Evolutionary conservation across 2,797 vertebrate genomes (phyloP), one percentile per base, ranked within the genome.

Genomic region (Echeneis naucrates): DNA sequence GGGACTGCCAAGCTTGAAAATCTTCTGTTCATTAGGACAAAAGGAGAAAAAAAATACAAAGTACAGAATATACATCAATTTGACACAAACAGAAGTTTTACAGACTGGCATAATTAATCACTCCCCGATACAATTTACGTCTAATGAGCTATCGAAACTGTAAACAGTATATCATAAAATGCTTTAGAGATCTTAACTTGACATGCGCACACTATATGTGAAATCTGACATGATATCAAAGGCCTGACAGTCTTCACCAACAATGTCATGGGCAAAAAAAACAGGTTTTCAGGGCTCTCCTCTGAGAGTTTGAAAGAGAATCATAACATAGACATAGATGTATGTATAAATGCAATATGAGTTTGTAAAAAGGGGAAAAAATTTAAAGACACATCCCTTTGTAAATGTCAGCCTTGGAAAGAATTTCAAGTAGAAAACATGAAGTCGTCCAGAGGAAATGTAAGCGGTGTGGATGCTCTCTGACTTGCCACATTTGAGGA

Each of bases 81-180:
- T 93, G 92, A 94, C 93, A 93, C 89, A 91, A 93, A 91, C 92
- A 94, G 91, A 94, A 89, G 93, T 90, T 72, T 87, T 88, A 79
- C 83, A 78, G 88, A 91, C 84, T 85, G 86, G 86, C 83, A 87
- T 93, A 93, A 94, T 94, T 88, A 95, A 92, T 94, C 92, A 93
- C 83, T 82, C 76, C 54, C 66, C 83, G 88, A 88, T 92, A 92
- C 78, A 73, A 82, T 88, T 84, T 78, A 82, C 85, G 80, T 86
- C 89, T 94, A 93, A 94, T 92, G 90, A 94, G 92, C 73, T 78
- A 89, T 88, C 78, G 78, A 78, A 87, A 89, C 81, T 90, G 90
- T 89, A 93, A 93, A 93, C 82, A 88, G 84, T 84, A 89, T 62
- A 88, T 91, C 87, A 92, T 83, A 53, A 85, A 87, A 85, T 68